These are phyloP conservation scores for Xenopus tropicalis DNA, from an alignment of 2,113 vertebrate genomes.

Conservation along the genomic window UCB_Xtro_10.0 CM004446.2:140259001-140259500, in stretches of 20 bases:
- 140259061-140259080: background rate
- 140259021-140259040: background rate
- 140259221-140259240: conserved; percentile 17
- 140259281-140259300: conserved; percentile 21
- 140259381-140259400: conserved; percentile 9
- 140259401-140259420: conserved; percentile 4
- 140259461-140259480: too few species aligned
- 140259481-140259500: too few species aligned
- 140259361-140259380: background rate
- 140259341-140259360: conserved; percentile 4
- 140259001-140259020: background rate
- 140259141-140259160: conserved; percentile 6
- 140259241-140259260: conserved; percentile 4
- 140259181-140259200: conserved; percentile 33
- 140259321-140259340: conserved; percentile 7
- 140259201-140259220: conserved; percentile 36
- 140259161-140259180: conserved; percentile 16
- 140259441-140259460: background rate
- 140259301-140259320: conserved; percentile 24
- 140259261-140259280: conserved; percentile 11
- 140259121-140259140: conserved; percentile 32
- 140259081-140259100: conserved; percentile 28
- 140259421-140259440: background rate
- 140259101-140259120: conserved; percentile 14
- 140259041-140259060: conserved; percentile 1